A percentile compares a stretch with the other conserved stretches of the same genome.
These are phyloP conservation scores for Cheilosia grossa DNA, from an alignment of 2,888 invertebrate species.

Conservation along the genomic window DNA sequence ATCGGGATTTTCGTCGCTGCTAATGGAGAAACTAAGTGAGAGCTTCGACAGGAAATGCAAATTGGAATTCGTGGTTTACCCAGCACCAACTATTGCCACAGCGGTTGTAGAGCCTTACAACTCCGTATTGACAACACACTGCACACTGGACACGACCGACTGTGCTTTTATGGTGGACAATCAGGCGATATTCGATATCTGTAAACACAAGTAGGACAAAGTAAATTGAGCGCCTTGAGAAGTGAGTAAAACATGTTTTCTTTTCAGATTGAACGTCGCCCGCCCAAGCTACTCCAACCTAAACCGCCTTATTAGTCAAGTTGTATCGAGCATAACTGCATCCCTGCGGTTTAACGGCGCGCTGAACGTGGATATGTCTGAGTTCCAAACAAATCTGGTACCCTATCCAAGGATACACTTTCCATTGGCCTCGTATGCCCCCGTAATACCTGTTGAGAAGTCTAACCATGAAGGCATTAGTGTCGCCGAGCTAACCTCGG, in stretches of 20 bases:
- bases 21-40: slow-evolving; percentile 92
- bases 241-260: background rate
- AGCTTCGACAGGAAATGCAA: slow-evolving; percentile 94
- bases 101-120: slow-evolving; percentile 97
- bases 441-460: slow-evolving; percentile 89
- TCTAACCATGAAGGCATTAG: slow-evolving; percentile 89
- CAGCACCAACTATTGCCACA: slow-evolving; percentile 88
- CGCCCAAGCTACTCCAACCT: slow-evolving; percentile 87
- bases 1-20: slow-evolving; percentile 92
- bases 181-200: slow-evolving; percentile 95
- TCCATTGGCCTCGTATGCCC: slow-evolving; percentile 89
- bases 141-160: slow-evolving; percentile 91
- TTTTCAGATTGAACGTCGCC: slow-evolving; percentile 84
- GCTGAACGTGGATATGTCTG: slow-evolving; percentile 92
- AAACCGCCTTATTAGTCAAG: slow-evolving; percentile 86
- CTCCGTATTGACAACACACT: slow-evolving; percentile 93
- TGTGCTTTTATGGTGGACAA: slow-evolving; percentile 97
- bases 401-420: slow-evolving; percentile 96
- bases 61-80: slow-evolving; percentile 85
- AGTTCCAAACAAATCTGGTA: slow-evolving; percentile 93
- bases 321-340: slow-evolving; percentile 92
- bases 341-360: slow-evolving; percentile 93
- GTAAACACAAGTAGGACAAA: slow-evolving; percentile 86
- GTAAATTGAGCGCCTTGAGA: background rate
- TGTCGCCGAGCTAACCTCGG: slow-evolving; percentile 91